A percentile compares a stretch with the other conserved stretches of the same genome.
phyloP scores from a whole-genome alignment of 2,888 invertebrate species.

The Nomada flava region DNA sequence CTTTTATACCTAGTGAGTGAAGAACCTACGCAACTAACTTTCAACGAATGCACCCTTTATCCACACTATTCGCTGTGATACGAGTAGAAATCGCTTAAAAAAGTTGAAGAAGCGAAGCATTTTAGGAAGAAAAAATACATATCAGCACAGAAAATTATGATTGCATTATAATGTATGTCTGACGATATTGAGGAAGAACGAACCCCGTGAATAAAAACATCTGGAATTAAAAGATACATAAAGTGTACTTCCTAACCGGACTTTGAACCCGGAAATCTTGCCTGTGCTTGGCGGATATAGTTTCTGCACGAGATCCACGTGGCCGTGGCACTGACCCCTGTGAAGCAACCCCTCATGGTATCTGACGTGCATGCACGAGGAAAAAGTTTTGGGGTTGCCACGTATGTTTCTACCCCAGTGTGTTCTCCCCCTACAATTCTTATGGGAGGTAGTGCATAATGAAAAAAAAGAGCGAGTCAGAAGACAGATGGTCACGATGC shows the following conservation, averaged over 20 bases:
- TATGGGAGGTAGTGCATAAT: slow-evolving; percentile 58
- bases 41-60: too few species aligned
- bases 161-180: neutral
- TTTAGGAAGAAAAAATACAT: neutral
- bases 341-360: slow-evolving; percentile 59
- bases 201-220: too few species aligned
- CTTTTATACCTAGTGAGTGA: too few species aligned
- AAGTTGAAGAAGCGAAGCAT: too few species aligned
- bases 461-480: slow-evolving; percentile 64
- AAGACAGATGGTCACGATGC: slow-evolving; percentile 65
- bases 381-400: slow-evolving; percentile 68
- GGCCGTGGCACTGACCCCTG: slow-evolving; percentile 70
- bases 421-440: slow-evolving; percentile 58
- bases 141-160: neutral
- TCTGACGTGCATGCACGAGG: slow-evolving; percentile 64
- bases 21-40: too few species aligned
- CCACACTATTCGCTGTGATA: too few species aligned
- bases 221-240: too few species aligned
- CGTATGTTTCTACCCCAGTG: slow-evolving; percentile 58
- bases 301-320: slow-evolving; percentile 55
- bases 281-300: slow-evolving; percentile 49
- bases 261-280: slow-evolving; percentile 63
- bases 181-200: neutral
- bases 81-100: too few species aligned
- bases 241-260: slow-evolving; percentile 1